These are phyloP conservation scores for Osmerus mordax DNA, from an alignment of 2,113 vertebrate genomes.

Conservation along the genomic window DNA sequence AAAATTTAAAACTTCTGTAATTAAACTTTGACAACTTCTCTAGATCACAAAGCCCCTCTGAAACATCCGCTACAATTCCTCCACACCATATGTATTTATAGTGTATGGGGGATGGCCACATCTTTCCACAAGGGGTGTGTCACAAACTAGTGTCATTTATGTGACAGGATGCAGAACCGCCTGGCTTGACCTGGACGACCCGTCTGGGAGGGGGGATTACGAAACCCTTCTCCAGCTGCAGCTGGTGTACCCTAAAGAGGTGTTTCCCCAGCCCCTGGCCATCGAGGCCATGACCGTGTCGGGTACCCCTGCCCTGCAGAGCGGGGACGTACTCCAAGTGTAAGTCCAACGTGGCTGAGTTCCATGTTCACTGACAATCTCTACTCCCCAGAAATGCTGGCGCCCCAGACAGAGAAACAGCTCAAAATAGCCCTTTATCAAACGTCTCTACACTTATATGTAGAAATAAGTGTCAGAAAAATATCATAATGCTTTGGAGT, in stretches of 20 bases:
- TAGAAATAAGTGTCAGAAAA: too few species aligned
- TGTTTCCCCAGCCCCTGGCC: constrained; percentile 49
- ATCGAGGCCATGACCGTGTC: constrained; percentile 51
- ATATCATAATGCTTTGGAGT: too few species aligned
- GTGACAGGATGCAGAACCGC: constrained; percentile 50
- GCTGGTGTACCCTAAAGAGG: constrained; percentile 22
- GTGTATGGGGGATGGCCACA: too few species aligned
- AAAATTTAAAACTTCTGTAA: too few species aligned
- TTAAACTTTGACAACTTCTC: too few species aligned
- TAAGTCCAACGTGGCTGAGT: constrained; percentile 24
- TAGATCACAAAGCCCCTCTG: neutral
- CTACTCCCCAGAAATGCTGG: too few species aligned
- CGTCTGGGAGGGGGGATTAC: constrained; percentile 42
- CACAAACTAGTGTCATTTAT: neutral
- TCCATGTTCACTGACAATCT: neutral
- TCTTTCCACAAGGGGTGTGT: too few species aligned
- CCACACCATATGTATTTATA: too few species aligned
- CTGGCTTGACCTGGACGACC: constrained; percentile 57
- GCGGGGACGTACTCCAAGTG: constrained; percentile 39
- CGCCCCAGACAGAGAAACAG: too few species aligned
- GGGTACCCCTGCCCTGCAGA: constrained; percentile 34
- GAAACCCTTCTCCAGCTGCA: constrained; percentile 45
- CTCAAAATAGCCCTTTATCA: too few species aligned
- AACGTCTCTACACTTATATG: too few species aligned
- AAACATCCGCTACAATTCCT: too few species aligned